phyloP scores from a whole-genome alignment of 2,888 invertebrate genomes.

The Pheosia tremula region DNA sequence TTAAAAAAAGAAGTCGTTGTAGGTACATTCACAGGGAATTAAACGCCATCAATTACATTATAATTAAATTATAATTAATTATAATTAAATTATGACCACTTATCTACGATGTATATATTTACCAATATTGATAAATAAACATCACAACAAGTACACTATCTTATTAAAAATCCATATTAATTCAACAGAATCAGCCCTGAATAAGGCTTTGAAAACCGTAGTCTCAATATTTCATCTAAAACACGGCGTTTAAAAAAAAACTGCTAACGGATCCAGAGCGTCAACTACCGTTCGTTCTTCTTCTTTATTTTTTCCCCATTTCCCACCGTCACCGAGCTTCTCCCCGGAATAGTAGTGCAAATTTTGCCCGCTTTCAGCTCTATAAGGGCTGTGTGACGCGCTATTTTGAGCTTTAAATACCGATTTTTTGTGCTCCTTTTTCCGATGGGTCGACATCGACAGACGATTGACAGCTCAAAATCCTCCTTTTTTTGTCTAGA shows the following conservation, averaged over 20 bases:
- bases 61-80: no score
- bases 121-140: no score
- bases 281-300: slow-evolving; percentile 25
- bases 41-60: no score
- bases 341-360: slow-evolving; percentile 51
- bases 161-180: background rate
- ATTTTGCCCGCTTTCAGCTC: slow-evolving; percentile 53
- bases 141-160: no score
- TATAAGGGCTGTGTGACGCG: slow-evolving; percentile 47
- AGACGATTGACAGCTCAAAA: slow-evolving; percentile 61
- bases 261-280: slow-evolving; percentile 16
- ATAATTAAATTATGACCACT: no score
- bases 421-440: slow-evolving; percentile 42
- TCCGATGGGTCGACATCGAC: slow-evolving; percentile 29
- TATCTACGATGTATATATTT: no score
- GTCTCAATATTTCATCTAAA: slow-evolving; percentile 18
- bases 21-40: no score
- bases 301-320: slow-evolving; percentile 39
- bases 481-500: slow-evolving; percentile 57
- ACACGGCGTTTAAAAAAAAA: slow-evolving; percentile 28
- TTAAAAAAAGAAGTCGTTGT: no score
- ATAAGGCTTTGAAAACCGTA: slow-evolving; percentile 1
- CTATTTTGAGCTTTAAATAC: slow-evolving; percentile 64
- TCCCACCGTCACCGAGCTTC: slow-evolving; percentile 39
- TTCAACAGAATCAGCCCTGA: background rate